These are phyloP conservation scores for Hypsibius dujardini DNA, from an alignment of 1,140 invertebrate genomes.

Conservation along the genomic window DNA sequence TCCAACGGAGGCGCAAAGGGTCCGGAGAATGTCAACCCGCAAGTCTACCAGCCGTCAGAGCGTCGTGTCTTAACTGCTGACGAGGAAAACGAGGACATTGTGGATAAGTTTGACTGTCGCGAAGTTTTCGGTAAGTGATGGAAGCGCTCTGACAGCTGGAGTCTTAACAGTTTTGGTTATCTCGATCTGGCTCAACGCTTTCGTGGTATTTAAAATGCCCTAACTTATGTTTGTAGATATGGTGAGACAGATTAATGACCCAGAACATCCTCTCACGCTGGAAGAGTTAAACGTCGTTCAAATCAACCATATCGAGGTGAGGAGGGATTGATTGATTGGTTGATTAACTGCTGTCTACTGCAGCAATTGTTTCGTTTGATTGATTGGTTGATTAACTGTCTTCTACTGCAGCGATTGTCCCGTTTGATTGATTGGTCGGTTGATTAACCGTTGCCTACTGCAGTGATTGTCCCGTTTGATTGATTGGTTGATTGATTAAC, in stretches of 20 bases:
- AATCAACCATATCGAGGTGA: conserved; percentile 54
- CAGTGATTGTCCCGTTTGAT: no score
- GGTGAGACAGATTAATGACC: conserved; percentile 85
- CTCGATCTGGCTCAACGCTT: no score
- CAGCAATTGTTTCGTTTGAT: no score
- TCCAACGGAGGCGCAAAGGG: not conserved
- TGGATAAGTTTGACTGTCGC: conserved; percentile 65
- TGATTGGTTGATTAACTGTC: no score
- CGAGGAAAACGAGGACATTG: conserved; percentile 58
- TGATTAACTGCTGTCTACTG: no score
- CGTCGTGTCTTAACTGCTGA: conserved; percentile 45
- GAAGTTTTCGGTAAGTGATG: conserved; percentile 56
- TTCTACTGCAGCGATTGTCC: no score
- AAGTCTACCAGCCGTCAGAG: conserved; percentile 54
- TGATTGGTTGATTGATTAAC: no score
- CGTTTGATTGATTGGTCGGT: no score
- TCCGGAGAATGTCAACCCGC: conserved; percentile 75
- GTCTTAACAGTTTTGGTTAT: no score
- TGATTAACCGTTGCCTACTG: no score
- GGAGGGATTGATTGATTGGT: not conserved
- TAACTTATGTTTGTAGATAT: conserved; percentile 45
- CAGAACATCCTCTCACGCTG: conserved; percentile 88
- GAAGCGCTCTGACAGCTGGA: not conserved
- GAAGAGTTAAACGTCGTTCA: conserved; percentile 89
- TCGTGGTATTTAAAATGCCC: not conserved